Evolutionary conservation across 1,140 invertebrate genomes (phyloP).

Genomic region (Acyrthosiphon pisum): DNA sequence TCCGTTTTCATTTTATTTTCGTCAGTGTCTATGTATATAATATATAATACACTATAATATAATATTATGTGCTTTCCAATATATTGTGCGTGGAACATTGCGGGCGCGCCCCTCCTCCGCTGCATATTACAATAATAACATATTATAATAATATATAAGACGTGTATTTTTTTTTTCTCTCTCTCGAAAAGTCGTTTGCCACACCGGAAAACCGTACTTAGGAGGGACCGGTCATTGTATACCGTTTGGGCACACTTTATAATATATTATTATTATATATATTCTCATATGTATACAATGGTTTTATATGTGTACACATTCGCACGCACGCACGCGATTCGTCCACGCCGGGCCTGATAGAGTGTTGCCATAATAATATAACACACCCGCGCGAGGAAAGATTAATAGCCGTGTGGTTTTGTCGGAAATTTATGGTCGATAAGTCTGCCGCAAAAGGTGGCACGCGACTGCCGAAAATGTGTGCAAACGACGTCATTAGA

Average conservation of each 20-base stretch:
- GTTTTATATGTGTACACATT: background rate
- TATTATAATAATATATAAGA: background rate
- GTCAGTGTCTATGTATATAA: background rate
- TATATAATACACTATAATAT: background rate
- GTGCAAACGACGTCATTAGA: constrained; percentile 56
- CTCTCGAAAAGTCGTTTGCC: constrained; percentile 20
- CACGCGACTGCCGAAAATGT: constrained; percentile 47
- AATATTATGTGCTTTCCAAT: background rate
- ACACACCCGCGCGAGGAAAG: background rate
- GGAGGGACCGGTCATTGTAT: background rate
- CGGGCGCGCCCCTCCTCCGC: no score
- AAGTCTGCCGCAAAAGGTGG: constrained; percentile 50
- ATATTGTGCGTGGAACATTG: background rate
- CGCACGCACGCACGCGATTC: background rate
- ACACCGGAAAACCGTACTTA: constrained; percentile 39
- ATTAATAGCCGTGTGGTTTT: constrained; percentile 56
- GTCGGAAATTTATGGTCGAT: constrained; percentile 53
- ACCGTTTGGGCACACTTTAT: constrained; percentile 21
- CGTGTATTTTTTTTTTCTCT: background rate
- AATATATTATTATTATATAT: background rate
- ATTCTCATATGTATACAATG: background rate
- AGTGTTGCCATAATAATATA: constrained; percentile 38
- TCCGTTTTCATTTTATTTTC: background rate
- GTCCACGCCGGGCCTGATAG: background rate
- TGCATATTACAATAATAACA: background rate